Percentiles rank a stretch among this genome's conserved stretches.
Conservation (phyloP, 2,888 invertebrate species). For the Himalopsyche tibetana region DNA sequence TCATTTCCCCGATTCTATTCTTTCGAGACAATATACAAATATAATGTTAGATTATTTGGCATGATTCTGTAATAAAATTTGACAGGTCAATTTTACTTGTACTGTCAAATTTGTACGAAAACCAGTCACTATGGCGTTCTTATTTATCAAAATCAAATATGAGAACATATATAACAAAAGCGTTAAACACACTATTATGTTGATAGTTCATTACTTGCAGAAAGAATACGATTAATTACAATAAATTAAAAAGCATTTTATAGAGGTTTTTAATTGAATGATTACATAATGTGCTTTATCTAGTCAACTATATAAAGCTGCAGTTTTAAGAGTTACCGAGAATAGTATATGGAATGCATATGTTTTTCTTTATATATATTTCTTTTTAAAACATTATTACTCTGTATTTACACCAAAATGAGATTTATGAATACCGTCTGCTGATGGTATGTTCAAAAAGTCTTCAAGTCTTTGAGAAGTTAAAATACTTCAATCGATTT, state of each 20-base stretch:
- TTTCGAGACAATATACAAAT: too few relatives aligned
- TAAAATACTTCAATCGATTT: too few relatives aligned
- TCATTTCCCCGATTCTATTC: too few relatives aligned
- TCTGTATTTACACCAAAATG: too few relatives aligned
- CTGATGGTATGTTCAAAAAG: too few relatives aligned
- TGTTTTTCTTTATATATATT: not conserved
- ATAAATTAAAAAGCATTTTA: not conserved
- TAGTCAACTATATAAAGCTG: conserved; percentile 34
- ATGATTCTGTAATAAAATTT: not conserved
- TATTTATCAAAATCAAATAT: not conserved
- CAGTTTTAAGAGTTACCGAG: not conserved
- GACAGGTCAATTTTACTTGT: not conserved
- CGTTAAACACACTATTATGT: not conserved
- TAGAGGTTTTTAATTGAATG: not conserved
- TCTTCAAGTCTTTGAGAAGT: too few relatives aligned
- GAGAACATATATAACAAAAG: not conserved
- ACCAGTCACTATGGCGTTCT: not conserved
- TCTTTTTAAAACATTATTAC: too few relatives aligned
- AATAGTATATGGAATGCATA: not conserved
- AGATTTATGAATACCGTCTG: too few relatives aligned
- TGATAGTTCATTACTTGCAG: not conserved
- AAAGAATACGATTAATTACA: conserved; percentile 7
- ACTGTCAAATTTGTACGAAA: not conserved
- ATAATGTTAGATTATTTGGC: not conserved
- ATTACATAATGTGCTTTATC: conserved; percentile 13